These are phyloP conservation scores for Nymphalis polychloros DNA, from an alignment of 2,888 invertebrate genomes.

Conservation along the genomic window DNA sequence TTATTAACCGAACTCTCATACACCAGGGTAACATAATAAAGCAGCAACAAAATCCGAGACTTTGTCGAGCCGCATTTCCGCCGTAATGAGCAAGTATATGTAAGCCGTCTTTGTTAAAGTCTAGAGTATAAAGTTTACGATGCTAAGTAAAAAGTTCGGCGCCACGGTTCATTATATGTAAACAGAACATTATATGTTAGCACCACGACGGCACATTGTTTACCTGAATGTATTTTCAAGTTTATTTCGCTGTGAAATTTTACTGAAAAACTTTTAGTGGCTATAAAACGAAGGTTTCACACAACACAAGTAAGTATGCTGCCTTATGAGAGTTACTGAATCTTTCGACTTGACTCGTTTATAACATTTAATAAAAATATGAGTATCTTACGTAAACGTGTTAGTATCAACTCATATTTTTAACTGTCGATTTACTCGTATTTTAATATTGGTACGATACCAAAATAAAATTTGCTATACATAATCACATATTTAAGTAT, in stretches of 20 bases:
- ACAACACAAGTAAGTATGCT: background rate
- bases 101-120: slow-evolving; percentile 24
- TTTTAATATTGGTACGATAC: no score
- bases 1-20: background rate
- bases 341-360: slow-evolving; percentile 4
- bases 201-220: slow-evolving; percentile 24
- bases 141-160: slow-evolving; percentile 32
- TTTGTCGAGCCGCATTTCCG: slow-evolving; percentile 5
- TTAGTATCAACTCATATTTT: no score
- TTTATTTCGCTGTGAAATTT: slow-evolving; percentile 20
- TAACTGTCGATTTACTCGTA: no score
- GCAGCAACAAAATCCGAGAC: slow-evolving; percentile 5
- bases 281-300: slow-evolving; percentile 20
- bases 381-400: no score
- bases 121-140: slow-evolving; percentile 28
- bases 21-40: slow-evolving; percentile 11
- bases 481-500: no score
- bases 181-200: slow-evolving; percentile 25
- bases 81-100: slow-evolving; percentile 19
- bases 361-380: background rate
- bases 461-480: no score
- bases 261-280: slow-evolving; percentile 28
- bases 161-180: slow-evolving; percentile 30
- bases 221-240: slow-evolving; percentile 28
- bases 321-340: slow-evolving; percentile 3